Base-by-base conservation (phyloP, 1,140 invertebrate species). In the Drosophila oshimai region DNA sequence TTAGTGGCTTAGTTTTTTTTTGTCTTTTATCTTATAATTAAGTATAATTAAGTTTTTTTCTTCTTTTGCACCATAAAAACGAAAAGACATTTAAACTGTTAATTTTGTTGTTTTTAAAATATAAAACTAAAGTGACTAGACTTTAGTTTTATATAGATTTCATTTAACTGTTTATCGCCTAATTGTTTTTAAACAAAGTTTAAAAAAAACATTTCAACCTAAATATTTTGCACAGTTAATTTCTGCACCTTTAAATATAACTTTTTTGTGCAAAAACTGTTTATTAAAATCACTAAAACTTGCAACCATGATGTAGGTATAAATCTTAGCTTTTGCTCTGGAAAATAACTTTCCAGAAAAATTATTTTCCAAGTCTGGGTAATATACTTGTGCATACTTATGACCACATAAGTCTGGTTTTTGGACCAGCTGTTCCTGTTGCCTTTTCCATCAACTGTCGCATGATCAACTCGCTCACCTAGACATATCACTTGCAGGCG, bases 401-500 rank as follows among this genome's bases (percentile, higher is more conserved):
- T 10, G 28, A 13, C 7, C 20, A 17, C 13, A 24, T 9, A 44
- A 17, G 6, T 24, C 6, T 24, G 28, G 20, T 0, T 17, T 34
- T 34, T 1, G 6, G 15, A 9, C 54, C 58, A 60, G 54, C 58
- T 62, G 64, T 42, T 36, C 37, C n/a, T n/a, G 17, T 28, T 18
- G 5, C n/a, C 6, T 18, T 49, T 20, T 20, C 24, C 20, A 13
- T 47, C 13, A 34, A 20, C 22, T 49, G 64, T 51, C 64, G 51
- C 45, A 36, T 36, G 46, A 71, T 71, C 68, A 71, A 41, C 55
- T 39, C 47, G 34, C 51, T 22, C 44, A 33, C n/a, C 6, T 22
- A 47, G 55, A 53, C 55, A 62, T 62, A 72, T 62, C 46, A 51
- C 46, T 72, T 50, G 55, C 36, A 72, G 47, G 18, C 54, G 29